Conservation (phyloP, 2,113 vertebrate genomes). For the Rynchops niger region DNA sequence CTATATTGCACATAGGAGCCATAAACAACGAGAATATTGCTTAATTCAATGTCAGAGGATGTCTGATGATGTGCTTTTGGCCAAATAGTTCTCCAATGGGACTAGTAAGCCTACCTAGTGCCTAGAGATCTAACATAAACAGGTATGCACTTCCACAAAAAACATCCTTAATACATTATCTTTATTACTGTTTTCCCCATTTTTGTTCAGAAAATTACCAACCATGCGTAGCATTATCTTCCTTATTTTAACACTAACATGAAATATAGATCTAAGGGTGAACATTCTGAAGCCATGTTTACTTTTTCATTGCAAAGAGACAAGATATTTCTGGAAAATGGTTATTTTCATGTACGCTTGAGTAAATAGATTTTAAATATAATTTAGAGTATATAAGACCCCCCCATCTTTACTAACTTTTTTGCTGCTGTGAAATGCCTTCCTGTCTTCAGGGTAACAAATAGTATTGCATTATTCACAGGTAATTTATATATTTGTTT, state of each 20-base stretch:
- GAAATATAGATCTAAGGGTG: neutral
- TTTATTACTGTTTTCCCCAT: neutral
- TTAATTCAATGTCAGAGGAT: neutral
- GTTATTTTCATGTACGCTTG: neutral
- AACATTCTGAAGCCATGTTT: neutral
- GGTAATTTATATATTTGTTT: neutral
- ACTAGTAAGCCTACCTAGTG: neutral
- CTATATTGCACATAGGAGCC: neutral
- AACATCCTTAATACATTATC: neutral
- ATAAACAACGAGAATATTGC: neutral
- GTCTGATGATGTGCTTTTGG: neutral
- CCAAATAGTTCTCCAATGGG: neutral
- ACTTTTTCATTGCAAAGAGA: neutral
- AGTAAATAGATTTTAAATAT: neutral
- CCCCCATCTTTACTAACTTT: neutral
- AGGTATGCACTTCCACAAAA: neutral
- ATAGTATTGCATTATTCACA: neutral
- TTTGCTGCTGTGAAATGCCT: neutral
- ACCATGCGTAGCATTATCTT: neutral
- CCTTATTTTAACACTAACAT: neutral
- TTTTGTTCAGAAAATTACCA: neutral
- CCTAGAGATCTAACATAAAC: neutral
- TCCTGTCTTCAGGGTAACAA: neutral
- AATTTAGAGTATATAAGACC: neutral
- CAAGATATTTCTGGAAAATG: neutral